A percentile compares a stretch with the other conserved stretches of the same genome.
Conservation (phyloP, 2,113 vertebrate species). For the Pelecanoides urinatrix region DNA sequence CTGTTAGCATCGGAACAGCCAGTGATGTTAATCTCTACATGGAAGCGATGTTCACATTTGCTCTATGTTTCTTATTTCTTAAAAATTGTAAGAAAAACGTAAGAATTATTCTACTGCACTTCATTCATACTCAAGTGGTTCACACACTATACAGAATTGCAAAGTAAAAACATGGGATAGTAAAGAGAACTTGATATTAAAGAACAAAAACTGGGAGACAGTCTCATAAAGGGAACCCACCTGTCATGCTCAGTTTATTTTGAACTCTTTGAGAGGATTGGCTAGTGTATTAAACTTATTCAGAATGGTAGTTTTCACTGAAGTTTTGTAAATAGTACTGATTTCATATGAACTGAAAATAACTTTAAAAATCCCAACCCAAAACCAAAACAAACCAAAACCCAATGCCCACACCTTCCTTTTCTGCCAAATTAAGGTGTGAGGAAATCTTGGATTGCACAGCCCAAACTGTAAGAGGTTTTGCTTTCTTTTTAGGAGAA, state of each 20-base stretch:
- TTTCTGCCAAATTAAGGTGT: not conserved
- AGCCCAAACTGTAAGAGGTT: not conserved
- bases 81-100: not conserved
- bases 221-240: not conserved
- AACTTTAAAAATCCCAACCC: accelerated
- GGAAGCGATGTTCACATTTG: not conserved
- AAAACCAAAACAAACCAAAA: not conserved
- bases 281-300: not conserved
- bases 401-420: not conserved
- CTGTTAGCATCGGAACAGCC: not conserved
- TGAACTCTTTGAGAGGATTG: not conserved
- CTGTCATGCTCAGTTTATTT: not conserved
- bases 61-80: not conserved
- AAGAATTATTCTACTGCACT: not conserved
- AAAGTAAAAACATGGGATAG: not conserved
- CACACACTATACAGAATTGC: accelerated
- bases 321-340: not conserved
- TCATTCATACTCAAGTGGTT: not conserved
- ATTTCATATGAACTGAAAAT: not conserved
- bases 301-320: not conserved
- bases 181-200: not conserved
- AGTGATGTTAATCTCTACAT: not conserved
- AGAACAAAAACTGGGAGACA: not conserved
- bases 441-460: not conserved
- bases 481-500: not conserved